Base-by-base conservation (phyloP, 2,888 invertebrate species). In the Ditula angustiorana region DNA sequence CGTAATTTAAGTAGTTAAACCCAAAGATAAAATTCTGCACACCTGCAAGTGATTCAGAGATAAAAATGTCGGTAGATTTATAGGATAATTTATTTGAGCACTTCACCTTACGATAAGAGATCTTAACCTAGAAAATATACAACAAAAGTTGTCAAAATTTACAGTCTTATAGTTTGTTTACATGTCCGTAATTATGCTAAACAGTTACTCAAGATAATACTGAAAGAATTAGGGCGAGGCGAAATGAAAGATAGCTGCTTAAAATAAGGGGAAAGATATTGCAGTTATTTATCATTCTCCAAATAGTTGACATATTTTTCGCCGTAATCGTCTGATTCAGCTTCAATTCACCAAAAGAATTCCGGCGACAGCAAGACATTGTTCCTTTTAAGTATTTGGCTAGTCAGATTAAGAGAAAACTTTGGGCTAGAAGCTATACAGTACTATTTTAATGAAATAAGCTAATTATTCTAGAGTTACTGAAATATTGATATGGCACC, bases 21-120 rank as follows among this genome's bases (percentile, higher is more conserved):
- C 19, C 13, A 13, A 56, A 41, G 56, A 56, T 49, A 56, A 44
- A 16, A 23, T 10, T 19, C 19, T 2, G 19, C 16, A 41, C 19
- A 41, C 41, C 41, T 41, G 41, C 41, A 41, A 41, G 19, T 41
- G 57, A 53, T 11, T 52, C 11, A 52, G n/a, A 44, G 63, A 64
- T 58, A 64, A 64, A 58, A 58, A 58, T 8, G 23, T 33, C 46
- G 35, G 21, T 41, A 16, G 41, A 19, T 47, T 37, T 58, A 53
- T 61, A 61, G 46, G 47, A 61, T 66, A 66, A 44, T 61, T 66
- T 66, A 66, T 66, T 65, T 66, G 61, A 61, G 66, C 66, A 62
- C 66, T 66, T 57, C 35, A 46, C 37, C 24, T 65, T 47, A 49
- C 30, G 50, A 56, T 56, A 66, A 58, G 37, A 26, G 10, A 49